Evolutionary conservation across 2,113 vertebrate genomes (phyloP), one percentile per base, ranked within the genome.

Genomic region (Hippoglossus stenolepis): DNA sequence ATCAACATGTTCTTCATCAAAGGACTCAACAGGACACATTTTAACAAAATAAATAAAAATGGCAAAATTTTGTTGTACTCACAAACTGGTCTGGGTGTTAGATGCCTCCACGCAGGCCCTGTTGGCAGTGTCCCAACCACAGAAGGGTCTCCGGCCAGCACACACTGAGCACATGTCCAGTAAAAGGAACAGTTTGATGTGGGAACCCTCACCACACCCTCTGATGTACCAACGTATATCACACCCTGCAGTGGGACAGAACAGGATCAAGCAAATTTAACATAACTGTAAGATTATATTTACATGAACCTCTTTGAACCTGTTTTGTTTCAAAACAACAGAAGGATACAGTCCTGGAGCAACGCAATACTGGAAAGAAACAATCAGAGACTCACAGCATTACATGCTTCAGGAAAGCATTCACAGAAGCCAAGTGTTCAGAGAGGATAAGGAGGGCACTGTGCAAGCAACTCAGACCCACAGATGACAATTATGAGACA

Each of bases 91-190:
- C 0, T 62, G 68, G 51, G 31, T 2, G 4, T 20, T 31, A 0
- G 9, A 74, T 13, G 74, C 18, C 0, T 43, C 59, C n/a, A 65
- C 83, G 86, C 96, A 97, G 64, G 73, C 63, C 10, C 60, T 77
- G 11, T 0, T 4, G 1, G 0, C 1, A 1, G 73, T 8, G 70
- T 96, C 90, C 97, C 98, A 99, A 71, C 94, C 96, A 0, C 98
- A 99, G 91, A 97, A 96, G 0, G 98, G 73, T 99, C 98, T 60
- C 95, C 92, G 0, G 97, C 96, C 66, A 98, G 93, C 8, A 98
- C 80, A 10, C 98, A 99, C 75, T 98, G 95, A 0, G 94, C 92
- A 0, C 97, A 99, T 79, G 92, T 97, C 90, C 10, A 76, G 56
- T 98, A 96, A 70, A 95, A 89, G 5, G 95, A 96, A 66, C 98